Percentiles rank a stretch among this genome's conserved stretches.
These are phyloP conservation scores for Neodiprion fabricii DNA, from an alignment of 1,140 invertebrate species.

Conservation along the genomic window DNA sequence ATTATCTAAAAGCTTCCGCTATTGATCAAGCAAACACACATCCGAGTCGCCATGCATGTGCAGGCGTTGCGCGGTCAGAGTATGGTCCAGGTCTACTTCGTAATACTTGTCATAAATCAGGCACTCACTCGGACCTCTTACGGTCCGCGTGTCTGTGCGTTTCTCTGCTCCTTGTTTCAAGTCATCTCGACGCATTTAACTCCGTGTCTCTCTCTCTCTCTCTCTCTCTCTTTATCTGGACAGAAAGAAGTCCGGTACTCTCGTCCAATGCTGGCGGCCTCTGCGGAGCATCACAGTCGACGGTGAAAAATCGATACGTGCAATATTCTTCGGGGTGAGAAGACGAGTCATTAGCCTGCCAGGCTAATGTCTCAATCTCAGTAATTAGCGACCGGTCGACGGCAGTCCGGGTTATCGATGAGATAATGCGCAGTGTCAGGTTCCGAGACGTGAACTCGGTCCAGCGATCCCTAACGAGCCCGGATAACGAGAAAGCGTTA, in stretches of 20 bases:
- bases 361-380: slow-evolving; percentile 30
- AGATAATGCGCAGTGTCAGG: slow-evolving; percentile 40
- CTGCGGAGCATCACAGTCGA: not conserved
- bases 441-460: slow-evolving; percentile 23
- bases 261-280: too few relatives aligned
- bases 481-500: not conserved
- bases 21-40: not conserved
- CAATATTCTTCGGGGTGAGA: not conserved
- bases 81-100: too few relatives aligned
- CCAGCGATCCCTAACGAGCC: slow-evolving; percentile 1
- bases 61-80: too few relatives aligned
- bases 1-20: not conserved
- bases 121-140: too few relatives aligned
- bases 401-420: slow-evolving; percentile 26
- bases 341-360: slow-evolving; percentile 6
- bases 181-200: too few relatives aligned
- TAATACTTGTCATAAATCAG: too few relatives aligned
- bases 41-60: not conserved
- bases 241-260: too few relatives aligned
- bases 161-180: too few relatives aligned
- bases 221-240: too few relatives aligned
- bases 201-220: too few relatives aligned
- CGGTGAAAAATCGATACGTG: not conserved
- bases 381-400: slow-evolving; percentile 36
- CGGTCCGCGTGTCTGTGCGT: too few relatives aligned